Percentiles rank a stretch among this genome's conserved stretches.
Conservation (phyloP, 2,797 vertebrate genomes). For the Salmo trutta region DNA sequence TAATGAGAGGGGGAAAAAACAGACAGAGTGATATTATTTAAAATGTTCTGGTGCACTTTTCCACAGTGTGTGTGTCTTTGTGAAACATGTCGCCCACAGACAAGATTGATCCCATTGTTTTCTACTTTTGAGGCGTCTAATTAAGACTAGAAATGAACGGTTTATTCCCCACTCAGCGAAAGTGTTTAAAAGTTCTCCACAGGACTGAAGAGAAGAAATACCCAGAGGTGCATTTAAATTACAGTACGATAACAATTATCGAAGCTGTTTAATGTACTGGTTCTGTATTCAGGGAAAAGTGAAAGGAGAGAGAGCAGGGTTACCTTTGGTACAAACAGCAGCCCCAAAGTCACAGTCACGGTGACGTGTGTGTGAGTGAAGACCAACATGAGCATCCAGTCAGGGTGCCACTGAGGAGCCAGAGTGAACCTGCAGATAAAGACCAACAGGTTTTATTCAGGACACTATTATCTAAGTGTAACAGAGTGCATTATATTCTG, state of each 20-base stretch:
- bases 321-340: slow-evolving; percentile 97
- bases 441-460: not conserved
- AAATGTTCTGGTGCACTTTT: not conserved
- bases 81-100: slow-evolving; percentile 2
- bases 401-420: slow-evolving; percentile 88
- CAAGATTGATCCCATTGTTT: slow-evolving; percentile 48
- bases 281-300: slow-evolving; percentile 28
- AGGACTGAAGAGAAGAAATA: too few species aligned
- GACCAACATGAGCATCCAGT: slow-evolving; percentile 96
- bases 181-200: slow-evolving; percentile 9
- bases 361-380: slow-evolving; percentile 97
- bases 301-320: not conserved
- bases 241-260: too few species aligned
- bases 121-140: slow-evolving; percentile 46
- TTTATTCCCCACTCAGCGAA: slow-evolving; percentile 54
- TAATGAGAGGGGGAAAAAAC: slow-evolving; percentile 47
- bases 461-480: not conserved
- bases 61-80: not conserved
- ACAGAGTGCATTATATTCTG: not conserved
- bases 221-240: too few species aligned
- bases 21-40: slow-evolving; percentile 11
- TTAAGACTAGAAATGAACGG: slow-evolving; percentile 36
- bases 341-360: slow-evolving; percentile 90
- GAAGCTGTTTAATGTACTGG: slow-evolving; percentile 24
- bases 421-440: slow-evolving; percentile 85